phyloP scores from a whole-genome alignment of 2,888 invertebrate genomes.

The Drosophila koepferae region DNA sequence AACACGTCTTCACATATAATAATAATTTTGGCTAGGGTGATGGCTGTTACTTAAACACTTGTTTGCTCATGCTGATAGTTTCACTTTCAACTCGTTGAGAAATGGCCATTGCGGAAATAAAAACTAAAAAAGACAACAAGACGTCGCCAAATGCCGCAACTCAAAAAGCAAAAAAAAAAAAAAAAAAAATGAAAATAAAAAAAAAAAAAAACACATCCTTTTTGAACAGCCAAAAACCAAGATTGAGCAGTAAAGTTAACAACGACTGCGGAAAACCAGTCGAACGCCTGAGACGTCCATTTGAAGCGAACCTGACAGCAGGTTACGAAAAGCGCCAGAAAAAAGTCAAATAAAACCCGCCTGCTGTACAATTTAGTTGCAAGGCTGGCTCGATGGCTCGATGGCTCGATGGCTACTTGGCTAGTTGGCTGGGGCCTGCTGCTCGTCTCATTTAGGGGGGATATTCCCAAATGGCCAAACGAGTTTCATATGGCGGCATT shows the following conservation, averaged over 20 bases:
- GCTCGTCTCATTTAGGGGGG: constrained; percentile 42
- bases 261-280: constrained; percentile 41
- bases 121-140: constrained; percentile 72
- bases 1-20: background rate
- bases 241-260: constrained; percentile 32
- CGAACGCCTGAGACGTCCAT: constrained; percentile 37
- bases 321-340: constrained; percentile 25
- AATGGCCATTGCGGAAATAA: constrained; percentile 75
- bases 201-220: constrained; percentile 55
- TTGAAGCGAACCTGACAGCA: constrained; percentile 55
- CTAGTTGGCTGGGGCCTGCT: background rate
- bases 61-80: constrained; percentile 52
- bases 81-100: constrained; percentile 66
- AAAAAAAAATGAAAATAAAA: no score
- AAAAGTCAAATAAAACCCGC: constrained; percentile 28
- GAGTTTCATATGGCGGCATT: constrained; percentile 62
- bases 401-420: background rate
- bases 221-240: constrained; percentile 56
- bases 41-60: constrained; percentile 38
- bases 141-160: constrained; percentile 59
- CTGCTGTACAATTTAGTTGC: constrained; percentile 47
- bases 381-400: constrained; percentile 7
- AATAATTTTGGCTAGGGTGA: constrained; percentile 24
- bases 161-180: constrained; percentile 32
- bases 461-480: constrained; percentile 61